Percentiles rank a stretch among this genome's conserved stretches.
phyloP scores from a whole-genome alignment of 2,888 invertebrate genomes.

The Polydesmus complanatus region DNA sequence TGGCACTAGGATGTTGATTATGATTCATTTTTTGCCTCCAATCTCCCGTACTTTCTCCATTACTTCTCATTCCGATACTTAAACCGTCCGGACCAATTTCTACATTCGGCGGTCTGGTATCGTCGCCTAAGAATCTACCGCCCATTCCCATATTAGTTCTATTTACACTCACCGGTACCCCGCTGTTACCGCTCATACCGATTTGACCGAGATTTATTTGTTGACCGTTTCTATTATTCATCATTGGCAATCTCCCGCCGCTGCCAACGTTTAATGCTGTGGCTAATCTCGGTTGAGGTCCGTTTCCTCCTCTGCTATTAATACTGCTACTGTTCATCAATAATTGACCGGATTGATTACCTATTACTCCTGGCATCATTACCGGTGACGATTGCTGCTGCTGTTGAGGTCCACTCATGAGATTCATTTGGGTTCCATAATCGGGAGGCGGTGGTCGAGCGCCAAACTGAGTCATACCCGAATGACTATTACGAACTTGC shows the following conservation, averaged over 20 bases:
- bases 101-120: slow-evolving; percentile 41
- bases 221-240: background rate
- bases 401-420: slow-evolving; percentile 25
- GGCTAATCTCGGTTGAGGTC: background rate
- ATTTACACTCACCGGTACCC: slow-evolving; percentile 22
- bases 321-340: background rate
- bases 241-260: background rate
- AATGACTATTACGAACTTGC: background rate
- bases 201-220: background rate
- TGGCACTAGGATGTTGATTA: slow-evolving; percentile 14
- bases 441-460: slow-evolving; percentile 13
- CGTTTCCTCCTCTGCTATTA: background rate
- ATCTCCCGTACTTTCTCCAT: slow-evolving; percentile 32
- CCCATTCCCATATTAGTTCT: slow-evolving; percentile 26
- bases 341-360: background rate
- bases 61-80: slow-evolving; percentile 34
- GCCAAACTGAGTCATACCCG: slow-evolving; percentile 5
- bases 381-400: slow-evolving; percentile 23
- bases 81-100: slow-evolving; percentile 42
- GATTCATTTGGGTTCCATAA: slow-evolving; percentile 30
- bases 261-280: background rate
- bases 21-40: slow-evolving; percentile 42
- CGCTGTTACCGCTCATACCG: background rate
- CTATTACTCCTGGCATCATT: slow-evolving; percentile 3
- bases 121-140: background rate